Base-by-base conservation (phyloP, 2,113 vertebrate genomes). In the Zosterops lateralis region DNA sequence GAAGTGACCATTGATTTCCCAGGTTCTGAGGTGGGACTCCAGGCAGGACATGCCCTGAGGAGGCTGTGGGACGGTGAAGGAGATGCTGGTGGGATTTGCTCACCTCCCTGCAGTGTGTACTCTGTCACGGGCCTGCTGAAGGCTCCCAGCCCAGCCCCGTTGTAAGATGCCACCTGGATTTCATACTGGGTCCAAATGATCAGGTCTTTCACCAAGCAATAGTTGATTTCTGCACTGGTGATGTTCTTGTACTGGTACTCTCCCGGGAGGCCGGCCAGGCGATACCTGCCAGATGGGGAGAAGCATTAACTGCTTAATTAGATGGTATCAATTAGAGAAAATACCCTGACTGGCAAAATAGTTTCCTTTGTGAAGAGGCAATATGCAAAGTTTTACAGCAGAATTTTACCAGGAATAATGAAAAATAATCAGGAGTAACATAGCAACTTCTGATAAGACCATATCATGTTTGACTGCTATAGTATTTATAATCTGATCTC, bases 141-240 rank as follows among this genome's bases (percentile, higher is more conserved):
- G 17, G 97, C 96, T 3, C 99, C 99, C 91, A 99, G 97, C 40
- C 99, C 99, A 1, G 99, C 99, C 38, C 98, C 98, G 0, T 99
- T 99, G 98, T 98, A 99, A 15, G 99, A 99, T 0, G 99, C 99
- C 98, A 99, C 99, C 97, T 99, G 99, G 97, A 99, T 99, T 91
- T 99, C 99, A 79, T 99, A 99, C 95, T 99, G 99, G 1, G 99
- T 99, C 99, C 99, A 99, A 97, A 99, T 98, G 97, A 99, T 99
- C 90, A 99, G 98, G 88, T 99, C 99, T 17, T 98, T 98, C 78
- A 99, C 98, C 81, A 99, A 97, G 97, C 99, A 99, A 98, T 99
- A 99, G 98, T 98, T 99, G 89, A 99, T 98, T 96, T 99, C 99
- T 5, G 99, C 98, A 85, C 98, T 99, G 97, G 98, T 99, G 97